Evolutionary conservation across 2,113 vertebrate species (phyloP).

Genomic region (Cyanistes caeruleus): DNA sequence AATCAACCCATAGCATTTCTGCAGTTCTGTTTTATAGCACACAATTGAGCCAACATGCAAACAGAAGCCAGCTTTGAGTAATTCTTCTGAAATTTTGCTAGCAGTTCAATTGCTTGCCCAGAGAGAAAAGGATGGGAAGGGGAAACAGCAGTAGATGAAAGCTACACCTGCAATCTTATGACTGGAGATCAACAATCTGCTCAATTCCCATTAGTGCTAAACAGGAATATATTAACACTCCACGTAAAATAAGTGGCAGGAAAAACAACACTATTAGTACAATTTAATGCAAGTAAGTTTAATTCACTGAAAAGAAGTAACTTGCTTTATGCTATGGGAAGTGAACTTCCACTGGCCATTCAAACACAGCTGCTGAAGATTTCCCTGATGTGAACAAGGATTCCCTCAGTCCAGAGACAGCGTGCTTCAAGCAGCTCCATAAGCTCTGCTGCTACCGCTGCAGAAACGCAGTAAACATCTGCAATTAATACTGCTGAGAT

Average conservation of each 20-base stretch:
- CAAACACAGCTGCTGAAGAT: neutral
- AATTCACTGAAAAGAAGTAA: neutral
- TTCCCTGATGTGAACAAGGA: neutral
- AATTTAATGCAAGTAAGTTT: neutral
- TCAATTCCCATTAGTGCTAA: neutral
- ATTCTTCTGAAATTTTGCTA: neutral
- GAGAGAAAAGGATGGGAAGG: neutral
- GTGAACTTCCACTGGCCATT: neutral
- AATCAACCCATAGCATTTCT: neutral
- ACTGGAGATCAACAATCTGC: neutral
- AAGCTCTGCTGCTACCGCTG: neutral
- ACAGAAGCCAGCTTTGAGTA: neutral
- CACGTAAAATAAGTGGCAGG: neutral
- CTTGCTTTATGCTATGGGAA: neutral
- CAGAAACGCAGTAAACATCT: neutral
- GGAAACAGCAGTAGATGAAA: neutral
- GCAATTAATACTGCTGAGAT: constrained; percentile 6
- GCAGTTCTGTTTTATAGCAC: neutral
- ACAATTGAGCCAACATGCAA: neutral
- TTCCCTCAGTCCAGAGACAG: neutral
- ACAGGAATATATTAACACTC: neutral
- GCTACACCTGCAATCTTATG: neutral
- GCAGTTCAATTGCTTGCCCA: neutral
- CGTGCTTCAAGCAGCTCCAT: neutral
- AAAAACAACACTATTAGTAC: neutral